phyloP scores from a whole-genome alignment of 2,888 invertebrate species.

The Beris morrisii region DNA sequence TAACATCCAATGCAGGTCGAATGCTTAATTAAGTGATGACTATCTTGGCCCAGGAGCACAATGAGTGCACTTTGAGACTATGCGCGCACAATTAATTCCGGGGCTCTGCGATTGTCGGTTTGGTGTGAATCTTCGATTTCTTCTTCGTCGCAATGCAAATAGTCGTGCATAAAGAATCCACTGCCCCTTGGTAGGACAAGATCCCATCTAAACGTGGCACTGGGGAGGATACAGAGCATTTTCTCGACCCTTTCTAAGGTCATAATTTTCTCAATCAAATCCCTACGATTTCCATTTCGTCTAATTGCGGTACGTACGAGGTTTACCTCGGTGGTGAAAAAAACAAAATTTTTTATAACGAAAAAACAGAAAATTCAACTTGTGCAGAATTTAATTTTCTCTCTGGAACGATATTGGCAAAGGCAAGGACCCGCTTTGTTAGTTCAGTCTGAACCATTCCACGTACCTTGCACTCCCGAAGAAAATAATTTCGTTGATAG shows the following conservation, averaged over 20 bases:
- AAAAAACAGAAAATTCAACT: not conserved
- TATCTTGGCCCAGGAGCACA: slow-evolving; percentile 8
- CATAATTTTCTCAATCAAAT: slow-evolving; percentile 31
- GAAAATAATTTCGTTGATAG: slow-evolving; percentile 24
- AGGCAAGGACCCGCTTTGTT: not conserved
- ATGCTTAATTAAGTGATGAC: slow-evolving; percentile 33
- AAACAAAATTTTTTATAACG: not conserved
- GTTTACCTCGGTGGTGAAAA: not conserved
- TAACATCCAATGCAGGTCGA: slow-evolving; percentile 24
- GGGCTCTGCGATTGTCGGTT: no score
- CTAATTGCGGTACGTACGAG: slow-evolving; percentile 6
- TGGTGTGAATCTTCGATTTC: slow-evolving; percentile 16
- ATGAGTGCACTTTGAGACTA: not conserved
- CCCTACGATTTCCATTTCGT: slow-evolving; percentile 18
- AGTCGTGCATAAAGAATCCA: no score
- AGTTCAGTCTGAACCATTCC: not conserved
- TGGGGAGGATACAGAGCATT: no score
- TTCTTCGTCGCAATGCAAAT: no score
- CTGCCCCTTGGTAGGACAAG: no score
- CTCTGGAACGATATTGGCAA: slow-evolving; percentile 3
- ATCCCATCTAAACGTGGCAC: no score
- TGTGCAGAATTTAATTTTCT: slow-evolving; percentile 17
- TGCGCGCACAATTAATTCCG: slow-evolving; percentile 23
- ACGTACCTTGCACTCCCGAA: not conserved
- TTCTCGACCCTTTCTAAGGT: not conserved